Conservation (phyloP, 1,140 invertebrate species). For the Gryon sp. region DNA sequence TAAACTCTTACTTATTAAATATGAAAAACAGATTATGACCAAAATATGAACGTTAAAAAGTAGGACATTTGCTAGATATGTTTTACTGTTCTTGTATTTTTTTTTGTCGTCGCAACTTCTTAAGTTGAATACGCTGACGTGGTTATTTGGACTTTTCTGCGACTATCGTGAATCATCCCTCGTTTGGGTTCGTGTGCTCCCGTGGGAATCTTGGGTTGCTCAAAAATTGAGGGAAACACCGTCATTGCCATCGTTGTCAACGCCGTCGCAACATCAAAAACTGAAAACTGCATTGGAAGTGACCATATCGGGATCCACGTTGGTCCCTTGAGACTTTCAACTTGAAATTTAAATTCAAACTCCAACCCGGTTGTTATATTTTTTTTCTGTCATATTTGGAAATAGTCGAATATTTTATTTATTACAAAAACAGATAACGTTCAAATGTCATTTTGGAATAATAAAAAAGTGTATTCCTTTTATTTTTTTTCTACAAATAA, state of each 20-base stretch:
- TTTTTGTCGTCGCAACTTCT: conserved; percentile 46
- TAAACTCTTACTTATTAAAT: conserved; percentile 45
- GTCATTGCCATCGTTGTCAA: conserved; percentile 56
- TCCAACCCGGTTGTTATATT: conserved; percentile 30
- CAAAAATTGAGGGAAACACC: conserved; percentile 75
- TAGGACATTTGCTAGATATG: conserved; percentile 24
- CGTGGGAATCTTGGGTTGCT: conserved; percentile 70
- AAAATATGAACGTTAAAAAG: conserved; percentile 51
- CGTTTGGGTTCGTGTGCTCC: conserved; percentile 60
- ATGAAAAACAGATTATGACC: conserved; percentile 33
- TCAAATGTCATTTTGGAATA: too few species aligned
- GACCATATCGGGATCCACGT: conserved; percentile 74
- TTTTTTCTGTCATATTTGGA: conserved; percentile 49
- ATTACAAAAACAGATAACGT: too few species aligned
- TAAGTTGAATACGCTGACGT: conserved; percentile 63
- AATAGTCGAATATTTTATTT: too few species aligned
- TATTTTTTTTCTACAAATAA: too few species aligned
- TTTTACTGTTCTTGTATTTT: conserved; percentile 1
- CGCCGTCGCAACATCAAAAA: conserved; percentile 64
- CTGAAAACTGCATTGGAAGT: conserved; percentile 76
- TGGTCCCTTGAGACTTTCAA: conserved; percentile 62
- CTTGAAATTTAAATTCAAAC: conserved; percentile 75
- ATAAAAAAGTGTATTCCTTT: too few species aligned
- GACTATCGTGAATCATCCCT: conserved; percentile 69
- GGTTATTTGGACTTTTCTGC: conserved; percentile 71